Base-by-base conservation (phyloP, 2,113 vertebrate species). In the Elephas maximus region DNA sequence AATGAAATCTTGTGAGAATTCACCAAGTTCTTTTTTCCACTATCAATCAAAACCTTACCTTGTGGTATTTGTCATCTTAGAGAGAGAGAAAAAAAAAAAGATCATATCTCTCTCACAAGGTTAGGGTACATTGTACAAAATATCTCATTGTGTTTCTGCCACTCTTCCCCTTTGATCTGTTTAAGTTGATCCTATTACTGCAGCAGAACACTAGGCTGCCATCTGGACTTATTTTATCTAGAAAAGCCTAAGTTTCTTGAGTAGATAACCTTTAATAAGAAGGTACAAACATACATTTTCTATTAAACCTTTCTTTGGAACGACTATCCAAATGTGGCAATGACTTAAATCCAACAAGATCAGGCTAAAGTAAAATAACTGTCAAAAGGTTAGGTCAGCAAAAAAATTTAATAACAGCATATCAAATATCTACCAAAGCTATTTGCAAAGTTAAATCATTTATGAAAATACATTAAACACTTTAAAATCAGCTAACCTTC, bases 361-460 rank as follows among this genome's bases (percentile, higher is more conserved):
- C 90, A 86, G 90, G 88, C 62, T 90, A 93, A 88, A 96, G 80
- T 93, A 92, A 97, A 98, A 96, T 97, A 97, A 97, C 93, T 93
- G 90, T 97, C 95, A 96, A 97, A 97, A 98, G 97, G 97, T 97
- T 97, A 98, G 97, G 96, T 96, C 97, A 97, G 97, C 92, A 57
- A 57, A 57, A 57, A 93, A 97, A 97, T 97, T 97, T 97, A 98
- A 97, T 97, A 97, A 98, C 77, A 95, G 67, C 78, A 77, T 95
- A 98, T 98, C 92, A 98, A 97, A 98, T 98, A 97, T 97, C 97
- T 98, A 97, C 95, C 41, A 93, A 80, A 92, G 95, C 97, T 98
- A 96, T 97, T 95, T 95, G 92, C 92, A 93, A 95, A 97, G 95
- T 95, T 98, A 97, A 98, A 98, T 98, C 95, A 98, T 98, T 98